A percentile compares a stretch with the other conserved stretches of the same genome.
These are phyloP conservation scores for Agrochola circellaris DNA, from an alignment of 2,888 invertebrate genomes.

Conservation along the genomic window DNA sequence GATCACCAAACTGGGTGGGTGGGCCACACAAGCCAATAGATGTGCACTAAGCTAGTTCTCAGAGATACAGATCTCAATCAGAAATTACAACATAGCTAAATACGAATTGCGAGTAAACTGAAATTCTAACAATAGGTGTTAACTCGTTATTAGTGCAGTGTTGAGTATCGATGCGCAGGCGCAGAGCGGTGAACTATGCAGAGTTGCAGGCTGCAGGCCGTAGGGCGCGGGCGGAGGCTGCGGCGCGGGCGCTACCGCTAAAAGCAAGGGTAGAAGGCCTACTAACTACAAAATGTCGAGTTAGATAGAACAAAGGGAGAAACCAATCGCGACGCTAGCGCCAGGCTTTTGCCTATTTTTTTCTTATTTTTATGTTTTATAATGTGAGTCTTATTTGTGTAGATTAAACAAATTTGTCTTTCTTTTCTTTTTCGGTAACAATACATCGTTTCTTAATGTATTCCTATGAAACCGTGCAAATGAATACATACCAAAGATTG, in stretches of 20 bases:
- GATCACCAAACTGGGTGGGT: not conserved
- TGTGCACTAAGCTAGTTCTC: not conserved
- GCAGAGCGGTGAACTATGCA: conserved; percentile 78
- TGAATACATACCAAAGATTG: not conserved
- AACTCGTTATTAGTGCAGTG: conserved; percentile 71
- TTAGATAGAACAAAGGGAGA: not conserved
- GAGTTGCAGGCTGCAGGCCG: conserved; percentile 67
- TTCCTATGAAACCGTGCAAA: not conserved
- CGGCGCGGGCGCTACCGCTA: conserved; percentile 55
- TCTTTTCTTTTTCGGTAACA: not conserved
- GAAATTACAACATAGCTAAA: conserved; percentile 15
- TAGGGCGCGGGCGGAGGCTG: conserved; percentile 60
- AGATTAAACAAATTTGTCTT: not conserved
- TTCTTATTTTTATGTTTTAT: not conserved
- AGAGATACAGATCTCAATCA: conserved; percentile 19
- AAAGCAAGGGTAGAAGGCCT: conserved; percentile 40
- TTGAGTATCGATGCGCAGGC: conserved; percentile 72
- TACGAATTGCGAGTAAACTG: conserved; percentile 38
- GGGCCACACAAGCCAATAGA: not conserved
- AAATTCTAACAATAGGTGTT: conserved; percentile 66
- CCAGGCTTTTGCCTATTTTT: too few species aligned
- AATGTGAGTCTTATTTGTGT: too few species aligned
- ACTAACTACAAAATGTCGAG: not conserved
- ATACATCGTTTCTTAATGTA: not conserved
- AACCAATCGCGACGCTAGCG: not conserved